Evolutionary conservation across 2,113 vertebrate species (phyloP), one percentile per base, ranked within the genome.

Genomic region (Neolamprologus cancellatus): DNA sequence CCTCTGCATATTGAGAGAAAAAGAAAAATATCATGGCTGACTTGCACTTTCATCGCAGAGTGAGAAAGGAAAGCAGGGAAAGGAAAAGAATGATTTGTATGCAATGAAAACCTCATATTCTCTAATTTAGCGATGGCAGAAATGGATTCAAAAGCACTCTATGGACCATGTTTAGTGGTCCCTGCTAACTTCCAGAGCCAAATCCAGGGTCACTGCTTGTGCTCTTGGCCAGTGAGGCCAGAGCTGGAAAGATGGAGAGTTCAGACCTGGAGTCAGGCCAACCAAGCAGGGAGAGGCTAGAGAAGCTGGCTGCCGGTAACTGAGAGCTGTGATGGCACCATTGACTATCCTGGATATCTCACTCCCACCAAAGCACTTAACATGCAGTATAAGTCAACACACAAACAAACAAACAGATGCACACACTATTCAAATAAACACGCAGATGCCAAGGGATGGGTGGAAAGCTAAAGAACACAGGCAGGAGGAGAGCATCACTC

Each of bases 401-500:
- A 88, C 84, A 89, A 88, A 84, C 84, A 93, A 89, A 92, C 89
- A 91, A 87, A 94, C 81, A 87, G 53, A 88, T 78, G 84, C 89
- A 92, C 90, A 84, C 89, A 81, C 30, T 54, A 84, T 87, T 92
- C 90, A 88, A 80, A 89, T 92, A 94, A 94, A 93, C 90, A 93
- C 88, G 82, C 82, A 52, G 89, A 88, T 30, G 52, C 84, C 74
- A 50, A 84, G 89, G 86, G 92, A 94, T 89, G 89, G 59, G 85
- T 84, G 74, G 55, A 88, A 92, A 91, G 91, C 88, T 90, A 28
- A 76, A 91, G 91, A 91, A 91, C 88, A 85, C 83, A 79, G 74
- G 86, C 79, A 86, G 81, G 79, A 90, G 88, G 88, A 89, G 88
- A 90, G 87, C 89, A 94, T 93, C 94, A 95, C 91, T 94, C 91